These are phyloP conservation scores for Malacoctenus gilli DNA, from an alignment of 2,797 vertebrate genomes.

Conservation along the genomic window DNA sequence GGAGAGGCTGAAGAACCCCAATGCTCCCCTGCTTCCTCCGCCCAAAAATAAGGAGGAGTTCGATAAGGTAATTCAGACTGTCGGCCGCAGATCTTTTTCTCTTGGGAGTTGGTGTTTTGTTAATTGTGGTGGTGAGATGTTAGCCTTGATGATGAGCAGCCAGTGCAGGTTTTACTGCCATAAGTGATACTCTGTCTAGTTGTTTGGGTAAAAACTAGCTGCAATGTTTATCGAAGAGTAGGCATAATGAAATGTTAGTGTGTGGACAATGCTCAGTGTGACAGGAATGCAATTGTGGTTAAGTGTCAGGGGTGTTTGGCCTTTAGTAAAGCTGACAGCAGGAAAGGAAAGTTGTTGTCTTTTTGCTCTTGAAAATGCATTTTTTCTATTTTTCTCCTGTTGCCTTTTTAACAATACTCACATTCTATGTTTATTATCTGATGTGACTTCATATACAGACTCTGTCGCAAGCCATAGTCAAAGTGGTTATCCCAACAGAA, in stretches of 20 bases:
- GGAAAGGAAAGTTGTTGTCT: slow-evolving; percentile 84
- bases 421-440: slow-evolving; percentile 99
- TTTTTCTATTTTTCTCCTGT: slow-evolving; percentile 98
- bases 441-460: slow-evolving; percentile 99
- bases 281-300: slow-evolving; percentile 42
- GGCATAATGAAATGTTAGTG: slow-evolving; percentile 52
- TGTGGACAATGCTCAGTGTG: slow-evolving; percentile 51
- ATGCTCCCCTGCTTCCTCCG: slow-evolving; percentile 91
- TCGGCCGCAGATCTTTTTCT: slow-evolving; percentile 49
- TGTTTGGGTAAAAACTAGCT: slow-evolving; percentile 48
- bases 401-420: slow-evolving; percentile 99
- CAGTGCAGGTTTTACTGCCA: slow-evolving; percentile 44
- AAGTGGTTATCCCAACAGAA: slow-evolving; percentile 99
- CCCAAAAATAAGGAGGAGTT: slow-evolving; percentile 99
- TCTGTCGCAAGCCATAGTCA: slow-evolving; percentile 99
- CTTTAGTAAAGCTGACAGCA: slow-evolving; percentile 89
- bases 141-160: slow-evolving; percentile 55
- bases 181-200: slow-evolving; percentile 40
- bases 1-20: slow-evolving; percentile 97
- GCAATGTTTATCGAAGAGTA: slow-evolving; percentile 50
- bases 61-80: slow-evolving; percentile 95
- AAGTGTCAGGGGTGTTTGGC: slow-evolving; percentile 62
- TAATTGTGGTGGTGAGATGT: slow-evolving; percentile 63
- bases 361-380: slow-evolving; percentile 96
- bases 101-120: slow-evolving; percentile 63